Conservation (phyloP, 2,113 vertebrate species). For the Sialia sialis region DNA sequence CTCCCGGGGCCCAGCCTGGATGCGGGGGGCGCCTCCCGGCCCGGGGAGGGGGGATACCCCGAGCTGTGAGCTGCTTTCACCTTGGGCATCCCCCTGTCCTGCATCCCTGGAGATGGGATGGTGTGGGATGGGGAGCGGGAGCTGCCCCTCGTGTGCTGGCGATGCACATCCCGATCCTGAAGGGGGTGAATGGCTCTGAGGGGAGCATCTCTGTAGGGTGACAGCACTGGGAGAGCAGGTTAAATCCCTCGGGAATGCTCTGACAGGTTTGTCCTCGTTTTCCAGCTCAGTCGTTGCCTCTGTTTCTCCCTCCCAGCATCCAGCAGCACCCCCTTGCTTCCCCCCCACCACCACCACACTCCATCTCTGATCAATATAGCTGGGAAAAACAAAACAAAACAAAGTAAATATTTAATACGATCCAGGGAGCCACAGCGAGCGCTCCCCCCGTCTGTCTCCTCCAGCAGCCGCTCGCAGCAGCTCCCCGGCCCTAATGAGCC, state of each 20-base stretch:
- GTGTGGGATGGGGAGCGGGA: not conserved
- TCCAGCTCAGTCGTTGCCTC: not conserved
- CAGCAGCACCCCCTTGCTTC: not conserved
- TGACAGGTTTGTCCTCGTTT: not conserved
- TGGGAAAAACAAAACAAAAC: constrained; percentile 60
- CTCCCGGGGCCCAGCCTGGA: not conserved
- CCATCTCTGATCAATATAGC: constrained; percentile 39
- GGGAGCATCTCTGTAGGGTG: not conserved
- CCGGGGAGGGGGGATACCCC: not conserved
- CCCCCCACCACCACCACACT: not conserved
- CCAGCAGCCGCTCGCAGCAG: constrained; percentile 13
- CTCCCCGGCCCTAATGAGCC: constrained; percentile 36
- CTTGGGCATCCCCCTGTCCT: not conserved
- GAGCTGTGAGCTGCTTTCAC: fast-evolving
- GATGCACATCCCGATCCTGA: not conserved
- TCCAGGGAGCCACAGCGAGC: constrained; percentile 38
- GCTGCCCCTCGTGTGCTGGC: not conserved
- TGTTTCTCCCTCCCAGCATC: not conserved
- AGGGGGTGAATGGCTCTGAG: not conserved
- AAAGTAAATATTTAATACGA: constrained; percentile 70
- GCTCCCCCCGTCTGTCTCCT: constrained; percentile 29
- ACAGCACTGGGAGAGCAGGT: not conserved
- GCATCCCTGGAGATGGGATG: not conserved
- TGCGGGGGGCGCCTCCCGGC: not conserved
- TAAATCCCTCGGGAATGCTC: not conserved